These are phyloP conservation scores for Oreocharis arfaki DNA, from an alignment of 2,113 vertebrate genomes.

Conservation along the genomic window DNA sequence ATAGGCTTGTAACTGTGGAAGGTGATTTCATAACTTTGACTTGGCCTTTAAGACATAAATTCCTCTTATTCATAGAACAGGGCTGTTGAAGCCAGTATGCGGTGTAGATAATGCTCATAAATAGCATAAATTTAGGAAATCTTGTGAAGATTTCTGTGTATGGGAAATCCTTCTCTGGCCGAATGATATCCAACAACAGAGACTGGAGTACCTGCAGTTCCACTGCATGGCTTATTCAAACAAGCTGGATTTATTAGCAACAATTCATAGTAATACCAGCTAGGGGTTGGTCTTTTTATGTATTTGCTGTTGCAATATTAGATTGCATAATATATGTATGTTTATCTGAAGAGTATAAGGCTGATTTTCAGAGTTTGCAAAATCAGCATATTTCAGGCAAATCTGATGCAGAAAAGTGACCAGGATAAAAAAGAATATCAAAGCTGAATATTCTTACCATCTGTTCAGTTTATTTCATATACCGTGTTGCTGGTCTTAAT, in stretches of 20 bases:
- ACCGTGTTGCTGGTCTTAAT: neutral
- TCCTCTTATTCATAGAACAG: neutral
- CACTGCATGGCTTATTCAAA: neutral
- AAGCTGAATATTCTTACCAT: neutral
- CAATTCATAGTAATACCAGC: neutral
- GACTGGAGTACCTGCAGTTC: neutral
- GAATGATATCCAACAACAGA: neutral
- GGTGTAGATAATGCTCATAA: neutral
- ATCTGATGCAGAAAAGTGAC: neutral
- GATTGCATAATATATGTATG: neutral
- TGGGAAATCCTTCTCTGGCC: neutral
- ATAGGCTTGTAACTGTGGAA: neutral
- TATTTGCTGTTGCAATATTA: neutral
- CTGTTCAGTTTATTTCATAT: neutral
- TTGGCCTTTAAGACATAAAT: rapidly evolving
- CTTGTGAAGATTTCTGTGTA: neutral
- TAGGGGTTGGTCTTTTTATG: neutral
- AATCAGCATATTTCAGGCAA: neutral
- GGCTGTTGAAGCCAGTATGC: neutral
- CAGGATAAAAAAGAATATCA: neutral
- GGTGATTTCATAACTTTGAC: neutral
- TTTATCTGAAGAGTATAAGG: neutral
- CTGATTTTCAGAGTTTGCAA: neutral
- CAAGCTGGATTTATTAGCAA: neutral
- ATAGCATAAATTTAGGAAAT: neutral